These are phyloP conservation scores for Petrocephalus microphthalmus DNA, from an alignment of 2,113 vertebrate genomes.

Conservation along the genomic window DNA sequence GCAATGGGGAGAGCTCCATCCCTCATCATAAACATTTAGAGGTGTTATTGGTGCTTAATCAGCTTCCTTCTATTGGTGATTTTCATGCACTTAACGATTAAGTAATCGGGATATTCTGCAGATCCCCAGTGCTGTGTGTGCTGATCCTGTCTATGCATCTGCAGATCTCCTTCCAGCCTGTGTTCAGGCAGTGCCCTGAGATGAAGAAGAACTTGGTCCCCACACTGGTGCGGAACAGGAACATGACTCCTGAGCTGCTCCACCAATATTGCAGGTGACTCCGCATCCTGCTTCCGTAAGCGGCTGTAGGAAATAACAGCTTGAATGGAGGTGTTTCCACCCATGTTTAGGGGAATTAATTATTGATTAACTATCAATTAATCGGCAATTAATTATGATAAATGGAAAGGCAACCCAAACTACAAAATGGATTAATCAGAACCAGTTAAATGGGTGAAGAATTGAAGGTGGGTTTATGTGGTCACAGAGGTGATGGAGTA, in stretches of 20 bases:
- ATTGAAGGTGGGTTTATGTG: too few relatives aligned
- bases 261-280: conserved; percentile 83
- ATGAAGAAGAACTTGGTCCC: conserved; percentile 78
- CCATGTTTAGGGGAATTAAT: too few relatives aligned
- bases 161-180: conserved; percentile 87
- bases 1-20: not conserved
- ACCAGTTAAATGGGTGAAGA: too few relatives aligned
- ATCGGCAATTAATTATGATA: too few relatives aligned
- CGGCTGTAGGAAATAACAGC: too few relatives aligned
- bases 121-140: not conserved
- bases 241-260: conserved; percentile 72
- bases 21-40: not conserved
- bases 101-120: not conserved
- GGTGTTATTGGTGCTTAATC: not conserved
- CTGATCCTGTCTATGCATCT: conserved; percentile 32
- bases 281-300: not conserved
- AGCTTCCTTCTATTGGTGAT: not conserved
- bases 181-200: conserved; percentile 75
- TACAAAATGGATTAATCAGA: too few relatives aligned
- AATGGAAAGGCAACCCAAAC: too few relatives aligned
- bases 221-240: conserved; percentile 72
- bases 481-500: too few relatives aligned
- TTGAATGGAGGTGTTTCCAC: too few relatives aligned
- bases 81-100: not conserved
- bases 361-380: too few relatives aligned